A percentile compares a stretch with the other conserved stretches of the same genome.
phyloP scores from a whole-genome alignment of 2,888 invertebrate genomes.

The Maniola hyperantus region DNA sequence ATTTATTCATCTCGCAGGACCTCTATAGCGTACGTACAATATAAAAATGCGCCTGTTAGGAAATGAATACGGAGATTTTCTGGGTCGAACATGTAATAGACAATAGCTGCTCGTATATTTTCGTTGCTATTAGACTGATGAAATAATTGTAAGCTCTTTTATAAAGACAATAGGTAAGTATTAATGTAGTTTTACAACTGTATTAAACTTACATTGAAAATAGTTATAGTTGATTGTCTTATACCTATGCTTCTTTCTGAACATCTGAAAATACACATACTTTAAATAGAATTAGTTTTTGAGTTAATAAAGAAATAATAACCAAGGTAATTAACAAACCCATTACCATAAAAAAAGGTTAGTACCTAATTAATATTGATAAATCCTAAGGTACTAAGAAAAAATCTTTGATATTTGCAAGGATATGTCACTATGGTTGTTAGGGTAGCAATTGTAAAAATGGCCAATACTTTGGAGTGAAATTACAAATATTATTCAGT shows the following conservation, averaged over 20 bases:
- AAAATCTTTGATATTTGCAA: too few relatives aligned
- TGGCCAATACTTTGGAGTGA: constrained; percentile 51
- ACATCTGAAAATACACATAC: too few relatives aligned
- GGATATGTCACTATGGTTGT: too few relatives aligned
- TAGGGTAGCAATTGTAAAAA: constrained; percentile 51
- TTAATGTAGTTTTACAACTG: not conserved
- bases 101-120: constrained; percentile 15
- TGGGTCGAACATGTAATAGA: constrained; percentile 13
- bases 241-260: too few relatives aligned
- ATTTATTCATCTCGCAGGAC: constrained; percentile 41
- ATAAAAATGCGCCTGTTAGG: constrained; percentile 30
- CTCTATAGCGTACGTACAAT: constrained; percentile 38
- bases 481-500: constrained; percentile 67
- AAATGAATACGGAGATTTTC: constrained; percentile 18
- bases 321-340: too few relatives aligned
- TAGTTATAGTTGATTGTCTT: too few relatives aligned
- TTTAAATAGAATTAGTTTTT: too few relatives aligned
- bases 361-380: not conserved
- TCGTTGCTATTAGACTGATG: constrained; percentile 5
- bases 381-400: too few relatives aligned
- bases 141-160: not conserved
- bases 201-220: too few relatives aligned
- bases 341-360: too few relatives aligned
- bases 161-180: not conserved
- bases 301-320: too few relatives aligned